phyloP scores from a whole-genome alignment of 37 sponge, comb jelly and placozoan species.

The Chondrosia reniformis region DNA sequence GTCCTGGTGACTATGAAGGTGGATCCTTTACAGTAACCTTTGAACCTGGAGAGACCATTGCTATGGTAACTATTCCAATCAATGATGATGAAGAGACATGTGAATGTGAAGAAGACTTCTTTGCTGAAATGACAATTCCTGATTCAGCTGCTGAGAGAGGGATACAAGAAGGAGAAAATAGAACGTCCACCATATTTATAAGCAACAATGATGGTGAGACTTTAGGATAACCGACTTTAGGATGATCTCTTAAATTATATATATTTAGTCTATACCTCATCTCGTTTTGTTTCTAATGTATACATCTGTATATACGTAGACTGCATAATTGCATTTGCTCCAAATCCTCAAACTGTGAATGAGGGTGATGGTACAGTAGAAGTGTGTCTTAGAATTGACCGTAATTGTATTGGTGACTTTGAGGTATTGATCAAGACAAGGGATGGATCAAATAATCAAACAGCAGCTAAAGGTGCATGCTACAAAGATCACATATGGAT shows the following conservation, averaged over 20 bases:
- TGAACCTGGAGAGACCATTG: background rate
- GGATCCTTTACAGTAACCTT: background rate
- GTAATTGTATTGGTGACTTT: constrained; percentile 8
- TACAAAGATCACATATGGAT: no score
- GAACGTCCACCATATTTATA: constrained; percentile 11
- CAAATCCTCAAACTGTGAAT: background rate
- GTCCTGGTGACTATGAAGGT: background rate
- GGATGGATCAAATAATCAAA: background rate
- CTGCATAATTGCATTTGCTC: background rate
- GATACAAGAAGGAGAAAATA: background rate
- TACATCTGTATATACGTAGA: background rate
- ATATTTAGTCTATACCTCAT: no score
- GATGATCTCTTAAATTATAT: no score
- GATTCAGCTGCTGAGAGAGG: background rate
- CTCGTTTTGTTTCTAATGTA: no score
- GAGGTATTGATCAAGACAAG: background rate
- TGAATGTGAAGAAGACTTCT: background rate
- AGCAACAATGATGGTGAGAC: constrained; percentile 26
- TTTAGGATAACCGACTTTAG: no score
- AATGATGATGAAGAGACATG: background rate
- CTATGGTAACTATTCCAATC: background rate
- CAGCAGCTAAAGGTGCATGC: background rate
- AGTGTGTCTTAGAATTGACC: constrained; percentile 4
- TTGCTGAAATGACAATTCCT: background rate
- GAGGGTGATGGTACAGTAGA: constrained; percentile 3